Base-by-base conservation (phyloP, 2,888 invertebrate genomes). In the Brachyptera risi region DNA sequence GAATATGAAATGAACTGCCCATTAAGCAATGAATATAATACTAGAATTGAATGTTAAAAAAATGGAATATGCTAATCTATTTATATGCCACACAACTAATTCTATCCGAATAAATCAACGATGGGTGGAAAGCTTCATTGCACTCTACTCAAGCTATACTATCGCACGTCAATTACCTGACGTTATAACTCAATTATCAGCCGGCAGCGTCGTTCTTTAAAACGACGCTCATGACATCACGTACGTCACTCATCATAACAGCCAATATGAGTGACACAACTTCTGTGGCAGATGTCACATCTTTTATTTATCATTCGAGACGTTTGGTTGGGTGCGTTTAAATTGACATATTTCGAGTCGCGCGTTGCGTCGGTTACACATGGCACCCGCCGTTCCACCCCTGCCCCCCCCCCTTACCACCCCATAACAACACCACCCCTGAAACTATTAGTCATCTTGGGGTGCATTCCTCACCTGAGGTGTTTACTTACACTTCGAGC, bases 271-370 rank as follows among this genome's bases (percentile, higher is more conserved):
- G 17, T 38, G 40, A 38, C 40, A n/a, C n/a, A n/a, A n/a, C n/a
- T n/a, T n/a, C n/a, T 3, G 50, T 17, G 50, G 50, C 27, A 51
- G 50, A 51, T 24, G 50, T 51, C 50, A 13, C 31, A 51, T 51
- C 27, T 51, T 51, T 51, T 51, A 51, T 51, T 51, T 51, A 51
- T 51, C n/a, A n/a, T n/a, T n/a, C n/a, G n/a, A n/a, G n/a, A n/a
- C n/a, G n/a, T n/a, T n/a, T n/a, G n/a, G n/a, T 51, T 51, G n/a
- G 50, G 50, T 26, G 50, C 26, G 50, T 51, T 51, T 51, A 27
- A 51, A 51, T 51, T 51, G 50, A 51, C 50, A 27, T 49, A 21
- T 49, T 26, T 24, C 23, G 49, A n/a, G n/a, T n/a, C n/a, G 21
- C 49, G 15, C 27, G 50, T 51, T 27, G 50, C 31, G 50, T 51